Base-by-base conservation (phyloP, 2,797 vertebrate species). In the Carcharodon carcharias region DNA sequence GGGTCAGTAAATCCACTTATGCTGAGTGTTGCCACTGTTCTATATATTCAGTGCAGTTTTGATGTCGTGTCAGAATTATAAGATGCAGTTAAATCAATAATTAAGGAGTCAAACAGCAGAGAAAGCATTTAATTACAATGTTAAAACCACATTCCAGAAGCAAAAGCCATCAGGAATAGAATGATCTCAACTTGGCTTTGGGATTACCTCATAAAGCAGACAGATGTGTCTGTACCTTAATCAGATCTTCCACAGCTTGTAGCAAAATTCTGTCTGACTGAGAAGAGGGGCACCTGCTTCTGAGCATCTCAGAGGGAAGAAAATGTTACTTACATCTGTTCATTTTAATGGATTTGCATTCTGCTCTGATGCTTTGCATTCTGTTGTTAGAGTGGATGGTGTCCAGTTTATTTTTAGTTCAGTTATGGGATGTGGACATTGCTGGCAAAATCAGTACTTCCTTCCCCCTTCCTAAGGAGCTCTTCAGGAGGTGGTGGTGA, bases 71-170 rank as follows among this genome's bases (percentile, higher is more conserved):
- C 63, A 67, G n/a, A 67, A 67, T 93, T 45, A n/a, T 67, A 45
- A 93, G 61, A 93, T 67, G 61, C 61, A 93, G 21, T 93, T 45
- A 31, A 63, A 93, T 93, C 91, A 67, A 93, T 65, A 93, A 93
- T 67, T 65, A 67, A 93, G 40, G 91, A 12, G 8, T 45, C n/a
- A 28, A 45, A 45, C 2, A 67, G 63, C n/a, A 67, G 63, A 12
- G 63, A 93, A 93, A 93, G 61, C 40, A 45, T 9, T 92, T 93
- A 93, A 93, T 67, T 67, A 67, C 9, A 65, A 65, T 93, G 67
- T 67, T 23, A 93, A 67, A 45, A 67, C 18, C 91, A n/a, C 31
- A 91, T 61, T 61, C 56, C 88, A 61, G 35, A 1, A 61, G 56
- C 56, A 35, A 61, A 91, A 21, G 56, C 31, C 12, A 91, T 16